Percentiles rank a stretch among this genome's conserved stretches.
phyloP scores from a whole-genome alignment of 2,888 invertebrate species.

The Caenorhabditis drosophilae region DNA sequence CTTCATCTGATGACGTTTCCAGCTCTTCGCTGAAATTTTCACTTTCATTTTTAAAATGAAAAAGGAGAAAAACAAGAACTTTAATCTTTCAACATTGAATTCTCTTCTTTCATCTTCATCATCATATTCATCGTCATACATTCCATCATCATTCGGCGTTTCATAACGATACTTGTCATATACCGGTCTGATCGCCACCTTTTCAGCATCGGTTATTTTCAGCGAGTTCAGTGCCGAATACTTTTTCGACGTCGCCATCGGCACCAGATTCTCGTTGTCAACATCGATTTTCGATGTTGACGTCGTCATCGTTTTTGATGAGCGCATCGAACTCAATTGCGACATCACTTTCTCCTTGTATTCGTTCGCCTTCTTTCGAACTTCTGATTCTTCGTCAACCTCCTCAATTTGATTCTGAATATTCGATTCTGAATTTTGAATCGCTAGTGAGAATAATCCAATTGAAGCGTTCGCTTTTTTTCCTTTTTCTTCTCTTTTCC shows the following conservation, averaged over 20 bases:
- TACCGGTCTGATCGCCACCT: constrained; percentile 49
- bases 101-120: constrained; percentile 56
- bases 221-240: constrained; percentile 36
- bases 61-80: constrained; percentile 11
- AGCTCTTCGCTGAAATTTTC: constrained; percentile 22
- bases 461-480: constrained; percentile 4
- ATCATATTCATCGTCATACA: constrained; percentile 60
- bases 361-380: constrained; percentile 17
- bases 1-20: constrained; percentile 25
- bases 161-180: constrained; percentile 54
- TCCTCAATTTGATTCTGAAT: constrained; percentile 9
- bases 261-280: constrained; percentile 8
- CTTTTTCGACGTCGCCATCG: constrained; percentile 38
- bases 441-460: constrained; percentile 4
- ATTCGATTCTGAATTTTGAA: constrained; percentile 4
- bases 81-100: constrained; percentile 44
- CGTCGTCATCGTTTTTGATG: neutral
- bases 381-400: constrained; percentile 9
- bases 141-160: constrained; percentile 39
- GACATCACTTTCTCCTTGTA: constrained; percentile 20
- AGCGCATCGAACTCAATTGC: constrained; percentile 11
- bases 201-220: constrained; percentile 36
- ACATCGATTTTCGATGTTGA: neutral
- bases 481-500: constrained; percentile 9
- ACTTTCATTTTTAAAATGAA: too few relatives aligned